These are phyloP conservation scores for Adrianichthys oophorus DNA, from an alignment of 2,797 vertebrate genomes.

Conservation along the genomic window DNA sequence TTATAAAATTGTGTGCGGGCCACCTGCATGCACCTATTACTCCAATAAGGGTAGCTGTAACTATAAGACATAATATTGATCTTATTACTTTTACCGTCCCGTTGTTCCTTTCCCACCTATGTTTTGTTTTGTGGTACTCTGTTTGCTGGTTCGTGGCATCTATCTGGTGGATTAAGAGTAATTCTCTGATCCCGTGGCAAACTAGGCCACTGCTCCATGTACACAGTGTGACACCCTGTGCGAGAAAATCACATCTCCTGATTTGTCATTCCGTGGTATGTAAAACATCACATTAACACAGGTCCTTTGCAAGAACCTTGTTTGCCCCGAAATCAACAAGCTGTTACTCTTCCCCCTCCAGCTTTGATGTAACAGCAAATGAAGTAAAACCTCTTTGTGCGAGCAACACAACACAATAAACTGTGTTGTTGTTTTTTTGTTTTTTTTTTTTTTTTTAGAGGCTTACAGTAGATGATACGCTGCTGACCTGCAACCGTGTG, in stretches of 20 bases:
- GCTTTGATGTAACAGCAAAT: constrained; percentile 22
- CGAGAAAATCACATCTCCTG: constrained; percentile 27
- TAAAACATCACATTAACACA: constrained; percentile 35
- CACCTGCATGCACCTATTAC: no score
- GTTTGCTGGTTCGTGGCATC: constrained; percentile 64
- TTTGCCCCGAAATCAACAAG: constrained; percentile 46
- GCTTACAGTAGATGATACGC: constrained; percentile 18
- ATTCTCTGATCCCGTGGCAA: constrained; percentile 73
- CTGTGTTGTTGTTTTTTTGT: background rate
- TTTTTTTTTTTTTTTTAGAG: constrained; percentile 2
- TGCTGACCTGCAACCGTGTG: constrained; percentile 29
- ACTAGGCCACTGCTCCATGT: constrained; percentile 69
- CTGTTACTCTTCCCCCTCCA: constrained; percentile 23
- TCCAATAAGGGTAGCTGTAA: no score
- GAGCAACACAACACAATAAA: constrained; percentile 20
- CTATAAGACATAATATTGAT: no score
- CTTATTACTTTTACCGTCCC: background rate
- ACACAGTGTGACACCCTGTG: constrained; percentile 43
- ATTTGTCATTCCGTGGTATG: constrained; percentile 30
- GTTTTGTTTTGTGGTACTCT: constrained; percentile 30
- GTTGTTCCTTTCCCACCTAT: constrained; percentile 22
- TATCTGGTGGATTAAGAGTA: constrained; percentile 76
- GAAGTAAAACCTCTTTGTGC: constrained; percentile 30
- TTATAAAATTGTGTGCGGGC: no score
- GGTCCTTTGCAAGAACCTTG: constrained; percentile 42